Conservation (phyloP, 2,797 vertebrate species). For the Gobio occitaniae region DNA sequence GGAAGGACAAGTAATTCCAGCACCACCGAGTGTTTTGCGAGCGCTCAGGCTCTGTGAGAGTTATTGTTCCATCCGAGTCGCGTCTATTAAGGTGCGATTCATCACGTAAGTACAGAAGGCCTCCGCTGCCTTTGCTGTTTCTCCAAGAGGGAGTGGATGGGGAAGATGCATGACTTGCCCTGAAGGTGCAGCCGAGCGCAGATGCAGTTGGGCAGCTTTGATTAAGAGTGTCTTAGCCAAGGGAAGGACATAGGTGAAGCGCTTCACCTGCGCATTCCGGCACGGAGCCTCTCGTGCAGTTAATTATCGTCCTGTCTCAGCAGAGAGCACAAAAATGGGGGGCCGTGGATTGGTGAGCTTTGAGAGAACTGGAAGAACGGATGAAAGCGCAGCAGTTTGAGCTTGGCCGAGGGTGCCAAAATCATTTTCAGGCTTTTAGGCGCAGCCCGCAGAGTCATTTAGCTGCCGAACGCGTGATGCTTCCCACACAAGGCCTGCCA, state of each 20-base stretch:
- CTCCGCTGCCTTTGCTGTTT: conserved; percentile 50
- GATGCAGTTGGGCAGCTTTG: conserved; percentile 72
- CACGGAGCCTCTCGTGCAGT: conserved; percentile 61
- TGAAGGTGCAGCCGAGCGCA: conserved; percentile 69
- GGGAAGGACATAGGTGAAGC: conserved; percentile 67
- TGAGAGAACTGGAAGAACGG: not conserved
- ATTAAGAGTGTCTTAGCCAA: conserved; percentile 72
- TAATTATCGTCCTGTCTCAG: conserved; percentile 72
- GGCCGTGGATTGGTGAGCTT: conserved; percentile 11
- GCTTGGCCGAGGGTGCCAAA: conserved; percentile 57
- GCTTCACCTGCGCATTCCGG: conserved; percentile 55
- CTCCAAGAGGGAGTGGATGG: conserved; percentile 38
- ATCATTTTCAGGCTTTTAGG: conserved; percentile 68
- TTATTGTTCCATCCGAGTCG: conserved; percentile 20
- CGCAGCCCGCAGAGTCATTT: conserved; percentile 58
- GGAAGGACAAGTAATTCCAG: conserved; percentile 2
- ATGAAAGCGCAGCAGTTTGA: conserved; percentile 21
- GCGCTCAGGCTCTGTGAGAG: not conserved
- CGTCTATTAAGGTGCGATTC: conserved; percentile 42
- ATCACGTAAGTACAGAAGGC: conserved; percentile 40
- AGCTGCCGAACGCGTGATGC: conserved; percentile 50
- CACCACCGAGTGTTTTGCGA: conserved; percentile 3
- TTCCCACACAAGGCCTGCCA: conserved; percentile 56
- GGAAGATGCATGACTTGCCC: conserved; percentile 72
- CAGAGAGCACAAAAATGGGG: conserved; percentile 63